These are phyloP conservation scores for Macrophya alboannulata DNA, from an alignment of 2,888 invertebrate species.

Conservation along the genomic window DNA sequence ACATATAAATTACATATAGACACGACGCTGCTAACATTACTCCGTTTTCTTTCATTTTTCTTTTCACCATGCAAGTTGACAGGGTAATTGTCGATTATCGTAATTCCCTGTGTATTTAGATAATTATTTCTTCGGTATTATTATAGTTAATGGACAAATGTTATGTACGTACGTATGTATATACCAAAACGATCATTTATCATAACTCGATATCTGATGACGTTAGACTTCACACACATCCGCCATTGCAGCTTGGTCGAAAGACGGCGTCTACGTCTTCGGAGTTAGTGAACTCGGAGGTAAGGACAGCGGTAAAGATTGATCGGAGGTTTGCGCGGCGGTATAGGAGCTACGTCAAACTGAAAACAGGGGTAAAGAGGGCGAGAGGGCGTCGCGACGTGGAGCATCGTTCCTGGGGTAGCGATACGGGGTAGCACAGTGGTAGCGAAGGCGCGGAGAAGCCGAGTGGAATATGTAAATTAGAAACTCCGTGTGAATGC, in stretches of 20 bases:
- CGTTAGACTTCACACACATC: neutral
- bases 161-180: too few species aligned
- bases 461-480: constrained; percentile 78
- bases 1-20: neutral
- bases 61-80: neutral
- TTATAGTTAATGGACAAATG: neutral
- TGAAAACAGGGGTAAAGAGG: neutral
- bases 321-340: neutral
- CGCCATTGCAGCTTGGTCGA: neutral
- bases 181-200: neutral
- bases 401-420: constrained; percentile 39
- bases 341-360: constrained; percentile 2
- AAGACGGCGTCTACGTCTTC: neutral
- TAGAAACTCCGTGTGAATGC: constrained; percentile 80
- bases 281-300: constrained; percentile 28
- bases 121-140: neutral
- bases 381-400: constrained; percentile 43
- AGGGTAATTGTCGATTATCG: neutral
- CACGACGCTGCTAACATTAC: neutral
- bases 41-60: neutral
- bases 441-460: constrained; percentile 59
- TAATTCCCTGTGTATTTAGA: neutral
- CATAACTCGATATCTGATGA: neutral
- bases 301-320: constrained; percentile 48
- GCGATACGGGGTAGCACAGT: constrained; percentile 50